Conservation (phyloP, 2,888 invertebrate genomes). For the Pyrochroa serraticornis region DNA sequence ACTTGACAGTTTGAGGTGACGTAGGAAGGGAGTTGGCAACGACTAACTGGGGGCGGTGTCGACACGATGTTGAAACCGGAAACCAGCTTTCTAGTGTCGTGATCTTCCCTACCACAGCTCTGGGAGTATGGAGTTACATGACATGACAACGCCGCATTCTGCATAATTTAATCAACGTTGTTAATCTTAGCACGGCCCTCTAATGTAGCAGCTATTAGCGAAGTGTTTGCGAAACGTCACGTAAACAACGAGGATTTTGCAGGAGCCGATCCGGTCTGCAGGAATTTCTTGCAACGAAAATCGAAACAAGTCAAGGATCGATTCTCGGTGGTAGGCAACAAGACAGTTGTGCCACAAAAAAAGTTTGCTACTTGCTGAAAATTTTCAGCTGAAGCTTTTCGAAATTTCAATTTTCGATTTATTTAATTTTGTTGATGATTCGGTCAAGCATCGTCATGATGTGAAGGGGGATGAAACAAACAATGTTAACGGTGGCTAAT, state of each 20-base stretch:
- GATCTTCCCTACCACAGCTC: slow-evolving; percentile 46
- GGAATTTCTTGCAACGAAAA: neutral
- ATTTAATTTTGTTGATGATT: too few species aligned
- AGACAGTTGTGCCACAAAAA: too few species aligned
- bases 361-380: too few species aligned
- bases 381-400: too few species aligned
- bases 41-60: slow-evolving; percentile 38
- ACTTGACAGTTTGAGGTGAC: slow-evolving; percentile 51
- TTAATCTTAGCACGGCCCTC: slow-evolving; percentile 31
- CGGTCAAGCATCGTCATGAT: too few species aligned
- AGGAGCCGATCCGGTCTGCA: neutral
- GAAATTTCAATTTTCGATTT: too few species aligned
- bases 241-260: too few species aligned
- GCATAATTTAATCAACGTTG: slow-evolving; percentile 46
- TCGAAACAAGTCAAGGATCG: too few species aligned
- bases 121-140: slow-evolving; percentile 54
- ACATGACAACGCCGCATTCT: slow-evolving; percentile 46
- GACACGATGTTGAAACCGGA: slow-evolving; percentile 50
- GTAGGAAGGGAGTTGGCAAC: slow-evolving; percentile 40
- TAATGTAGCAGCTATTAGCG: slow-evolving; percentile 8
- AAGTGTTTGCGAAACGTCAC: too few species aligned
- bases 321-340: too few species aligned
- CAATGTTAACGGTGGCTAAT: slow-evolving; percentile 16
- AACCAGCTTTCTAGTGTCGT: slow-evolving; percentile 51
- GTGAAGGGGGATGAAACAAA: slow-evolving; percentile 1